Base-by-base conservation (phyloP, 92 coral and sea anemone species). In the Phenganax subtilis region DNA sequence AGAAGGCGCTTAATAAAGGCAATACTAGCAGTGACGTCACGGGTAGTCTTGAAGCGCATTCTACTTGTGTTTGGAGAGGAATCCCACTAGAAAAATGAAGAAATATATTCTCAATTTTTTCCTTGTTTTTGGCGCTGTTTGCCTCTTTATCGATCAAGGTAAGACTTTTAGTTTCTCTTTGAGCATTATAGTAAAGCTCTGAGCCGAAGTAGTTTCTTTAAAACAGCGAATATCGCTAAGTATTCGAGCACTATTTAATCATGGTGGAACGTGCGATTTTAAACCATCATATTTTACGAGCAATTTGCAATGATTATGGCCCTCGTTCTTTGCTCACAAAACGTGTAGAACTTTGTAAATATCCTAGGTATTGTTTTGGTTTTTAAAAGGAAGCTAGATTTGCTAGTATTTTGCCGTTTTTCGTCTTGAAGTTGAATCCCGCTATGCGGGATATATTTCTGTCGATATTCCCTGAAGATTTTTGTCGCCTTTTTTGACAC, bases 391-490 rank as follows among this genome's bases (percentile, higher is more conserved):
- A 68, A 29, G 73, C 15, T 10, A 30, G 14, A 9, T 68, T 25
- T 37, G 47, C 7, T 68, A 6, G 30, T 3, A 64, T 64, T 64
- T 64, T 64, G 70, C 12, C 30, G 37, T 64, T 64, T 64, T 64
- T 8, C 11, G 54, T 8, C 53, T 9, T 37, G 54, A 64, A 64
- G 20, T 68, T 61, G 9, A 10, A 68, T 12, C 31, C 14, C 47
- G 47, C 73, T 68, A 30, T 68, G 73, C 54, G 73, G 73, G 73
- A 68, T 30, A 68, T 68, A 17, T 64, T 8, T 30, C 70, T 7
- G 29, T 30, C 70, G 70, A 37, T 28, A 64, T 64, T 17, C 70
- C 25, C 14, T 53, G 73, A 68, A 37, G 73, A 14, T 10, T 68
- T 7, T 10, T 12, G 73, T 68, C 73, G 31, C 73, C 53, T 12